Evolutionary conservation across 1,140 invertebrate genomes (phyloP), one percentile per base, ranked within the genome.

Genomic region (Chironomus tepperi): DNA sequence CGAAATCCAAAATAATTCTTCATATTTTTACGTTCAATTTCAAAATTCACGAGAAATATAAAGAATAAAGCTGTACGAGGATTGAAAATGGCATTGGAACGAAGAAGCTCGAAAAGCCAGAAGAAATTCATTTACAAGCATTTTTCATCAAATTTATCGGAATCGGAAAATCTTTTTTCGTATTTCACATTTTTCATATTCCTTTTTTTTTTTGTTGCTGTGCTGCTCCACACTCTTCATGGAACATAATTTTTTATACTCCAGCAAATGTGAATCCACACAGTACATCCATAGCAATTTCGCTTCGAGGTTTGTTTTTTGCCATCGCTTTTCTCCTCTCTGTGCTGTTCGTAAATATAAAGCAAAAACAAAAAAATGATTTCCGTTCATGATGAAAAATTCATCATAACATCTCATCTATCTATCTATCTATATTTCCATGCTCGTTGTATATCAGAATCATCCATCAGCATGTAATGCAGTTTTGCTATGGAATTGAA

Each of bases 101-200:
- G 64, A 70, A 21, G 65, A 12, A 70, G 5, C 24, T 34, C 24
- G 24, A 34, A 34, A 21, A 70, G n/a, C 65, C 9, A 70, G 18
- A 21, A 70, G 19, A 70, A 70, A 21, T 21, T 70, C 16, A 19
- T 70, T 70, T 19, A 19, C 16, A 70, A 21, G 18, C 65, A 70
- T 70, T 70, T 70, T 70, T 70, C 65, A 70, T 70, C 65, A 70
- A 70, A 70, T 70, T 70, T 70, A 70, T 70, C 65, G 65, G 19
- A 70, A 70, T 70, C 18, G 16, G 16, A 21, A 21, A 70, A 70
- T 70, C 65, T 70, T 70, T n/a, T 70, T 16, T 19, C 65, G 12
- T 57, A n/a, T 57, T 57, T 57, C 47, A 57, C 47, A 57, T 57
- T 57, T 57, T 57, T 57, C 47, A 57, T 57, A n/a, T 57, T 10